These are phyloP conservation scores for Himalopsyche phryganea DNA, from an alignment of 1,140 invertebrate genomes.

Conservation along the genomic window DNA sequence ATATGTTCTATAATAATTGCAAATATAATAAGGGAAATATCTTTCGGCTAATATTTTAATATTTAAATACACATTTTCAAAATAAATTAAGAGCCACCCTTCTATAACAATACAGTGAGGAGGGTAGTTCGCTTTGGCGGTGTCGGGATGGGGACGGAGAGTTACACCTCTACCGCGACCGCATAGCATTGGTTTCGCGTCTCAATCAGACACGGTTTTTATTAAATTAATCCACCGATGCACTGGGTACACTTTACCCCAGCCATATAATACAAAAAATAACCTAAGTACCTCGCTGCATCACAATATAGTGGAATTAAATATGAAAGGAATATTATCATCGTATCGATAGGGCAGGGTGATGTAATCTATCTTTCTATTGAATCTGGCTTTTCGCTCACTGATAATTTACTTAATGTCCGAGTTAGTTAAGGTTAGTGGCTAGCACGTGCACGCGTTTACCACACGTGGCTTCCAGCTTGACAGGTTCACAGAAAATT, in stretches of 20 bases:
- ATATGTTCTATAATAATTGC: too few species aligned
- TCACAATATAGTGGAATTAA: conserved; percentile 13
- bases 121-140: neutral
- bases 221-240: conserved; percentile 19
- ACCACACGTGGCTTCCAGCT: neutral
- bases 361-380: conserved; percentile 6
- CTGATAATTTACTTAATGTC: conserved; percentile 20
- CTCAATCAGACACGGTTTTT: conserved; percentile 22
- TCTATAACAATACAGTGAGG: neutral
- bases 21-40: too few species aligned
- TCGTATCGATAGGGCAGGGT: conserved; percentile 2
- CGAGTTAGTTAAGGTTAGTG: conserved; percentile 21
- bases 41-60: too few species aligned
- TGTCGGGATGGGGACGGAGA: neutral
- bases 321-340: conserved; percentile 13
- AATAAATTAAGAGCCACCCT: too few species aligned
- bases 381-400: neutral
- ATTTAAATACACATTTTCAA: too few species aligned
- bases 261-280: conserved; percentile 8
- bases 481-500: neutral
- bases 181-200: conserved; percentile 11
- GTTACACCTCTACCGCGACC: conserved; percentile 4
- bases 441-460: neutral
- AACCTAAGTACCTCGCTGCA: neutral
- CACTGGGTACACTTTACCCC: conserved; percentile 1